These are phyloP conservation scores for Mastomys natalensis DNA, from an alignment of 2,113 vertebrate genomes.

Conservation along the genomic window DNA sequence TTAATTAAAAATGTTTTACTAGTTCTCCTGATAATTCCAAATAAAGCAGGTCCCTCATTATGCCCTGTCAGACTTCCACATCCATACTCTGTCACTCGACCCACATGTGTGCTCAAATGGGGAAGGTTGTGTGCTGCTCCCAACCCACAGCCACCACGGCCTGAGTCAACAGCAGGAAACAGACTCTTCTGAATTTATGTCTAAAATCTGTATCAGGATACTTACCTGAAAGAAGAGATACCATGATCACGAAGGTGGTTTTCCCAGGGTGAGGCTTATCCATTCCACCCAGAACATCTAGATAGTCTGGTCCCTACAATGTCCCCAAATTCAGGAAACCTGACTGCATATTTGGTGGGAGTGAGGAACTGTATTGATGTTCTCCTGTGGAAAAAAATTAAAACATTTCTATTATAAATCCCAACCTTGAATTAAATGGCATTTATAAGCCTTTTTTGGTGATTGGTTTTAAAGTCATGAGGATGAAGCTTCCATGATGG, in stretches of 20 bases:
- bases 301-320: background rate
- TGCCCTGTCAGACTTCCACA: background rate
- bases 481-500: background rate
- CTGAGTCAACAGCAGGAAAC: accelerated
- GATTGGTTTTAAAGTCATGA: background rate
- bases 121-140: background rate
- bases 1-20: background rate
- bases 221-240: background rate
- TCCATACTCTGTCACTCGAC: background rate
- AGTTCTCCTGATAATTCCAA: background rate
- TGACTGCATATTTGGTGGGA: background rate
- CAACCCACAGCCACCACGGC: background rate
- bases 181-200: background rate
- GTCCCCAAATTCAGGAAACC: background rate
- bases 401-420: background rate
- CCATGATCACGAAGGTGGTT: background rate
- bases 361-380: background rate
- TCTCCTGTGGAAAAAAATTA: background rate
- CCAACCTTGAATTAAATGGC: background rate
- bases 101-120: background rate
- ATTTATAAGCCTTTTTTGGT: background rate
- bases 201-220: background rate
- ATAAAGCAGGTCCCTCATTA: background rate
- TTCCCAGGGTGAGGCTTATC: background rate
- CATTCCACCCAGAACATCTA: background rate